These are phyloP conservation scores for Apis dorsata DNA, from an alignment of 1,140 invertebrate species.

Conservation along the genomic window DNA sequence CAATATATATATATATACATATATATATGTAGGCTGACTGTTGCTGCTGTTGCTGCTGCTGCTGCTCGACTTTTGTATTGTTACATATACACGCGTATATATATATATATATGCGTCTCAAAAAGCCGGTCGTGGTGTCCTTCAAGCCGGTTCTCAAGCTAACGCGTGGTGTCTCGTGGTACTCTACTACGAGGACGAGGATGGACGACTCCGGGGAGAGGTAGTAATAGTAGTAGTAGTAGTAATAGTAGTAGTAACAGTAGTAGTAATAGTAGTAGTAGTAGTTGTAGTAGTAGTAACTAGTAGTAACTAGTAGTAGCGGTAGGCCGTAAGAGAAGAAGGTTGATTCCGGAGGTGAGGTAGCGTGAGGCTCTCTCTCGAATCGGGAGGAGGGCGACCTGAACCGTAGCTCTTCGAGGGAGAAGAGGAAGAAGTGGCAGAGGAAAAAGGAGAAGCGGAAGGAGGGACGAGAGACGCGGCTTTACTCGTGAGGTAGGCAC, in stretches of 20 bases:
- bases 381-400: background rate
- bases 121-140: conserved; percentile 62
- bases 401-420: background rate
- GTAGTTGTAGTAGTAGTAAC: background rate
- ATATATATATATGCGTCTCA: conserved; percentile 48
- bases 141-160: conserved; percentile 61
- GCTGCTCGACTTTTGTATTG: background rate
- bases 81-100: conserved; percentile 6
- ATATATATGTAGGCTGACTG: conserved; percentile 6
- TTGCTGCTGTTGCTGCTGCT: background rate
- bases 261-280: background rate
- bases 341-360: conserved; percentile 9
- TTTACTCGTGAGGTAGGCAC: background rate
- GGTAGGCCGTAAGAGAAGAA: conserved; percentile 14
- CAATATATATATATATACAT: no score
- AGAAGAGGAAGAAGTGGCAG: background rate
- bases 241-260: conserved; percentile 1
- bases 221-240: conserved; percentile 20
- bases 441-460: background rate
- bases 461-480: conserved; percentile 15
- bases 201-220: conserved; percentile 25
- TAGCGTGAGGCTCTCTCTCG: conserved; percentile 6
- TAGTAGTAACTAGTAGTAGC: background rate
- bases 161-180: conserved; percentile 54
- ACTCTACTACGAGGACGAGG: conserved; percentile 48